Base-by-base conservation (phyloP, 2,888 invertebrate species). In the Glyphotaelius pellucidus region DNA sequence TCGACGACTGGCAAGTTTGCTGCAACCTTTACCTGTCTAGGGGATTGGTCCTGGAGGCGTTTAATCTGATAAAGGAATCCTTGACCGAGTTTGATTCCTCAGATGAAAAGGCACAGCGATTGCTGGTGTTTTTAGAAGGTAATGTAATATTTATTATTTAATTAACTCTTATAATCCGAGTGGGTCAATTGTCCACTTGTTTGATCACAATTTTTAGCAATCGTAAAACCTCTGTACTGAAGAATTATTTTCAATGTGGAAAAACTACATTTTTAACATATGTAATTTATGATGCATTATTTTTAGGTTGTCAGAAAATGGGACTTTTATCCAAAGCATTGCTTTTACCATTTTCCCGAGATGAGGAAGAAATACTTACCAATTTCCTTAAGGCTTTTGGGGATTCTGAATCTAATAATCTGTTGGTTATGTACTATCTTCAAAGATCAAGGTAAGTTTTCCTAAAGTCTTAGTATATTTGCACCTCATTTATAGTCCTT, bases 311-410 rank as follows among this genome's bases (percentile, higher is more conserved):
- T 94, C 95, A 96, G 83, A 96, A 96, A 94, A 95, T 96, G 0
- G 96, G 96, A 0, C 95, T 96, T 92, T 94, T 98, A 38, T 95
- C 96, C 2, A 96, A 96, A 89, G 95, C 98, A 12, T 94, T 98
- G 2, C 97, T 97, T 94, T 95, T 97, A 67, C 96, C 97, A 0
- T 95, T 98, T 90, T 95, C 96, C 84, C 95, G 95, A 0, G 95
- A 96, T 3, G 98, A 98, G 94, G 98, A 98, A 94, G 96, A 96
- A 14, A 96, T 96, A 30, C 97, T 98, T 92, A 95, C 97, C 5
- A 96, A 96, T 89, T 98, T 97, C 94, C 94, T 98, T 31, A 95
- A 97, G 92, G 95, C 94, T 52, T 95, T 95, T 94, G 95, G 96
- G n/a, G 97, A 97, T 93, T 94, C 96, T 0, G 96, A 96, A 80